These are phyloP conservation scores for Melieria crassipennis DNA, from an alignment of 2,888 invertebrate species.

Conservation along the genomic window DNA sequence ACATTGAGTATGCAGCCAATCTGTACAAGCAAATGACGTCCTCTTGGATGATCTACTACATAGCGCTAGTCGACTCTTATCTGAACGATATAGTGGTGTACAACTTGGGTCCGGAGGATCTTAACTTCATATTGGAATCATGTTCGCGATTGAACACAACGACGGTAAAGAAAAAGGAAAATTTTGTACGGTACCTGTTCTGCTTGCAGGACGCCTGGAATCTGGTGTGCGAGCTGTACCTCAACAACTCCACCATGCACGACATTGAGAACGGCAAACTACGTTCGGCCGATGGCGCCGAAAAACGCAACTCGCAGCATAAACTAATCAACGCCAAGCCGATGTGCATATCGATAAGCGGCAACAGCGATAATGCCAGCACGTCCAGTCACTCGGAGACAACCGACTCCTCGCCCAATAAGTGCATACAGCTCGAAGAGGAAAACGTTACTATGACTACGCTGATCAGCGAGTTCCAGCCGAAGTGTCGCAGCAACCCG, in stretches of 20 bases:
- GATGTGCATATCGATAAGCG: slow-evolving; percentile 52
- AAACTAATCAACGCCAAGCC: slow-evolving; percentile 48
- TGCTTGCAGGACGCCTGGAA: slow-evolving; percentile 73
- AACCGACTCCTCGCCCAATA: slow-evolving; percentile 53
- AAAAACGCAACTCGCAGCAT: slow-evolving; percentile 42
- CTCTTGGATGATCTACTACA: slow-evolving; percentile 89
- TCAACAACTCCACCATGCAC: slow-evolving; percentile 65
- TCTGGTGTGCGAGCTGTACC: slow-evolving; percentile 70
- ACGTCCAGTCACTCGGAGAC: slow-evolving; percentile 48
- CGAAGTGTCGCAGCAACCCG: slow-evolving; percentile 63
- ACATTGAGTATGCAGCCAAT: slow-evolving; percentile 86
- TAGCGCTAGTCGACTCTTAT: slow-evolving; percentile 86
- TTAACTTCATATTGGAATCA: slow-evolving; percentile 73
- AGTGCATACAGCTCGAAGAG: slow-evolving; percentile 53
- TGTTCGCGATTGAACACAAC: slow-evolving; percentile 69
- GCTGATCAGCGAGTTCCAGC: slow-evolving; percentile 64
- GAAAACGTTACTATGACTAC: slow-evolving; percentile 65
- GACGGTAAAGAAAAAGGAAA: slow-evolving; percentile 68
- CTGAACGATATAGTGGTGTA: slow-evolving; percentile 76
- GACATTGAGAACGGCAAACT: slow-evolving; percentile 62
- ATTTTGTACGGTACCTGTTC: slow-evolving; percentile 71
- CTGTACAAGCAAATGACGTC: slow-evolving; percentile 93
- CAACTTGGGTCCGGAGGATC: slow-evolving; percentile 71
- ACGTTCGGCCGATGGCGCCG: slow-evolving; percentile 40
- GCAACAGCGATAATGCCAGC: slow-evolving; percentile 48